These are phyloP conservation scores for Lacanobia wlatinum DNA, from an alignment of 2,888 invertebrate genomes.

Conservation along the genomic window DNA sequence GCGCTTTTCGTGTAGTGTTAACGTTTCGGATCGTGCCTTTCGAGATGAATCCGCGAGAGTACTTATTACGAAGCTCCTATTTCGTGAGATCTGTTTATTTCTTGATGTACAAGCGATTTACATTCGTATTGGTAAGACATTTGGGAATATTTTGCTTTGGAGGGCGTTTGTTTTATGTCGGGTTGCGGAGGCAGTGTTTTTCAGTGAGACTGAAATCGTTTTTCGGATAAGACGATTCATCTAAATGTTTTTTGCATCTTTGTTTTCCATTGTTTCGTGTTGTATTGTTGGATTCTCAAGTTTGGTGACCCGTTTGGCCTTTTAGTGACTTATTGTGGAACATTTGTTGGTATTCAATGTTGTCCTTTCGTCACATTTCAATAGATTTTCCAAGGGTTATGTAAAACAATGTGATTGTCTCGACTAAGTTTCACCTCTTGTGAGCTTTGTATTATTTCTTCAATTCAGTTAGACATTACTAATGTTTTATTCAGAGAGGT, in stretches of 20 bases:
- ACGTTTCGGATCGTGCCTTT: conserved; percentile 69
- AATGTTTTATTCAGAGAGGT: conserved; percentile 21
- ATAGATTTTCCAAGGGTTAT: conserved; percentile 44
- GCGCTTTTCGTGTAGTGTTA: conserved; percentile 67
- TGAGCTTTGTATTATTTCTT: conserved; percentile 13
- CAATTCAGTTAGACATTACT: conserved; percentile 9
- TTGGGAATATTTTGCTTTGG: conserved; percentile 69
- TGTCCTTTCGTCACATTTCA: conserved; percentile 25
- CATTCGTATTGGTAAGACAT: conserved; percentile 67
- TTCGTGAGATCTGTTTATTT: conserved; percentile 62
- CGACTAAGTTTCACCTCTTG: conserved; percentile 23
- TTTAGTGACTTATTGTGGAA: conserved; percentile 54
- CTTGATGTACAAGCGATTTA: conserved; percentile 66
- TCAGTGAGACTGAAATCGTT: conserved; percentile 74
- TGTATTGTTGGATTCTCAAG: conserved; percentile 55
- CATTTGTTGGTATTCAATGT: conserved; percentile 46
- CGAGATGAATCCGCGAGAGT: conserved; percentile 72
- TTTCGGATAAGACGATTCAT: conserved; percentile 77
- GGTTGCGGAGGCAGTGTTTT: conserved; percentile 47
- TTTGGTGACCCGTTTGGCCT: conserved; percentile 51
- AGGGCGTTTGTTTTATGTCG: conserved; percentile 62
- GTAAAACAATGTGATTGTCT: conserved; percentile 49
- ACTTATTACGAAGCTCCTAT: conserved; percentile 71
- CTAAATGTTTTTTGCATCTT: conserved; percentile 72
- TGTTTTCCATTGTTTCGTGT: conserved; percentile 68